phyloP scores from a whole-genome alignment of 2,888 invertebrate genomes.

The Troglohyphantes excavatus region DNA sequence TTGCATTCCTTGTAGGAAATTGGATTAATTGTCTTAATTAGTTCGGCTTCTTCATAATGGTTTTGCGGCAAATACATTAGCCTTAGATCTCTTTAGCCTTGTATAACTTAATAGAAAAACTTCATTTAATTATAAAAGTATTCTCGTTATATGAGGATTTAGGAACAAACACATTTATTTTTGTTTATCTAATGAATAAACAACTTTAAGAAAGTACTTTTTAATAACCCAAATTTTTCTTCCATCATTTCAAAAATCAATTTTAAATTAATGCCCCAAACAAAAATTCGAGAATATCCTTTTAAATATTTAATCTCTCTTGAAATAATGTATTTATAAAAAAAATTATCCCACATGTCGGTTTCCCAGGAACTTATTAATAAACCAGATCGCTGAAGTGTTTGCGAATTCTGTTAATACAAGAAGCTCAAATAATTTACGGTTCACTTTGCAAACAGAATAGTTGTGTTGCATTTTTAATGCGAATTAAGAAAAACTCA shows the following conservation, averaged over 20 bases:
- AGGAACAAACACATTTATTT: too few species aligned
- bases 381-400: not conserved
- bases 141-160: too few species aligned
- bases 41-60: too few species aligned
- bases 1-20: too few species aligned
- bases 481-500: not conserved
- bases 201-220: too few species aligned
- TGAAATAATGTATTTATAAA: not conserved
- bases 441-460: not conserved
- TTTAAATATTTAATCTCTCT: not conserved
- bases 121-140: too few species aligned
- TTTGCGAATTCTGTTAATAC: not conserved
- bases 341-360: not conserved
- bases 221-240: too few species aligned
- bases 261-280: not conserved
- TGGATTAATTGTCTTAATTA: too few species aligned
- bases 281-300: not conserved
- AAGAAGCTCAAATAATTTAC: not conserved
- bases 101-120: too few species aligned
- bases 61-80: too few species aligned
- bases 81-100: too few species aligned
- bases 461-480: not conserved
- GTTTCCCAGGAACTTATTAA: not conserved
- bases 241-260: not conserved
- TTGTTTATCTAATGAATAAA: too few species aligned